Percentiles rank a stretch among this genome's conserved stretches.
Evolutionary conservation across 1,140 invertebrate genomes (phyloP).

Genomic region (Drosophila melanogaster): Release_6_plus_ISO1_MT NC_004354.4:14888001-14888500

Average conservation of each 20-base stretch:
- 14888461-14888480: constrained; percentile 91
- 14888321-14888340: constrained; percentile 94
- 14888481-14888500: constrained; percentile 5
- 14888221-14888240: constrained; percentile 89
- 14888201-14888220: neutral
- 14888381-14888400: constrained; percentile 94
- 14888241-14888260: constrained; percentile 90
- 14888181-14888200: no score
- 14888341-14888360: constrained; percentile 95
- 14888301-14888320: constrained; percentile 95
- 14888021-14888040: no score
- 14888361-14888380: constrained; percentile 96
- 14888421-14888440: constrained; percentile 92
- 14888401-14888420: constrained; percentile 94
- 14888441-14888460: constrained; percentile 93
- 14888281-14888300: constrained; percentile 95
- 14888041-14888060: no score
- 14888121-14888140: no score
- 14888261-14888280: constrained; percentile 92
- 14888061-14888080: no score
- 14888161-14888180: no score
- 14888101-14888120: no score
- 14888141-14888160: no score
- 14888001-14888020: no score
- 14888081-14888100: no score